Conservation (phyloP, 2,797 vertebrate species). For the Ceryle rudis region DNA sequence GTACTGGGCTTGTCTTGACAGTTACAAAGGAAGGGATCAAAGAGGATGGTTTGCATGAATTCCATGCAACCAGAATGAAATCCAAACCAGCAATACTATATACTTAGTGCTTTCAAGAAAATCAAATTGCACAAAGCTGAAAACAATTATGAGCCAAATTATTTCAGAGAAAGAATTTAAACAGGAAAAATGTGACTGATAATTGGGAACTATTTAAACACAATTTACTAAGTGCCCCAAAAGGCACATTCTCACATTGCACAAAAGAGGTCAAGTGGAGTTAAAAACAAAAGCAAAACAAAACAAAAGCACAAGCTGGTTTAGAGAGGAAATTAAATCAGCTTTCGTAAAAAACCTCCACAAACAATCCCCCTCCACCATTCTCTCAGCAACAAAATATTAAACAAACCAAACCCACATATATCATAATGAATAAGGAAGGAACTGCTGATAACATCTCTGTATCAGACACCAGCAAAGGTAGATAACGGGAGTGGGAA, state of each 20-base stretch:
- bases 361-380: not conserved
- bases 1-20: not conserved
- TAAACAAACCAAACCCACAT: slow-evolving; percentile 1
- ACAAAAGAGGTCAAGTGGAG: slow-evolving; percentile 52
- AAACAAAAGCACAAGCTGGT: not conserved
- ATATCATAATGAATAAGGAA: slow-evolving; percentile 29
- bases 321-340: slow-evolving; percentile 62
- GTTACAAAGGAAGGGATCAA: not conserved
- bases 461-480: not conserved
- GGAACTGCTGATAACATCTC: slow-evolving; percentile 27
- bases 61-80: slow-evolving; percentile 9
- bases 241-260: slow-evolving; percentile 34
- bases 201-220: slow-evolving; percentile 49
- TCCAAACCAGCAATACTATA: not conserved
- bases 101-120: slow-evolving; percentile 21
- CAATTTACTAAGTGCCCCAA: slow-evolving; percentile 25
- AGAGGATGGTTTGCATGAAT: not conserved
- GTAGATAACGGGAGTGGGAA: not conserved
- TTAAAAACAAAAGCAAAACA: slow-evolving; percentile 45
- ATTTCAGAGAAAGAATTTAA: slow-evolving; percentile 55
- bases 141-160: slow-evolving; percentile 47
- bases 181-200: slow-evolving; percentile 58
- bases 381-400: slow-evolving; percentile 45
- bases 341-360: slow-evolving; percentile 38
- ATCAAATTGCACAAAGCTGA: slow-evolving; percentile 36